Percentiles rank a stretch among this genome's conserved stretches.
Evolutionary conservation across 2,888 invertebrate genomes (phyloP).

Genomic region (Eristalinus aeneus): DNA sequence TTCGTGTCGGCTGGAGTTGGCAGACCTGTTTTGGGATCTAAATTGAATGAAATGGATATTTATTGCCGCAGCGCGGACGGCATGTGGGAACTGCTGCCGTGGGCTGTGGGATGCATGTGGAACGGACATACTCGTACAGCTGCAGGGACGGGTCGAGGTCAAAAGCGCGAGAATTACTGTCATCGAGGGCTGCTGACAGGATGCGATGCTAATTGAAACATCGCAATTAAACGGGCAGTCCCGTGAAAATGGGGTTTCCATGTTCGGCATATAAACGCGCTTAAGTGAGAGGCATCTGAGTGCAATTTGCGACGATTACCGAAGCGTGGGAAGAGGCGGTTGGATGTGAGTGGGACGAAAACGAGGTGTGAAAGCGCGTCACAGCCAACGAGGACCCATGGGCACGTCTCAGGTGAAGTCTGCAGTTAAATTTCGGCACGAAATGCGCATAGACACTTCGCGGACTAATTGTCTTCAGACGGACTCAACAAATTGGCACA

Average conservation of each 20-base stretch:
- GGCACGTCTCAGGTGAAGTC: background rate
- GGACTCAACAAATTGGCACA: background rate
- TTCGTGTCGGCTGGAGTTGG: conserved; percentile 17
- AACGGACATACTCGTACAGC: background rate
- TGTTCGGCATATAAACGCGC: conserved; percentile 42
- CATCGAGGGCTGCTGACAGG: conserved; percentile 57
- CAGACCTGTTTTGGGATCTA: conserved; percentile 66
- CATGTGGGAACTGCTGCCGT: conserved; percentile 60
- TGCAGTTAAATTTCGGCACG: background rate
- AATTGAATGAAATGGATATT: conserved; percentile 71
- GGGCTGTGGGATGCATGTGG: background rate
- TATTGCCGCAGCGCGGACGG: conserved; percentile 48
- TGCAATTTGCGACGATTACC: conserved; percentile 20
- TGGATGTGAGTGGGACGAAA: background rate
- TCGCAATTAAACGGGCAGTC: conserved; percentile 38
- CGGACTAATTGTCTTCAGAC: background rate
- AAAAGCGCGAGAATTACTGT: conserved; percentile 68
- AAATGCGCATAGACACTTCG: background rate
- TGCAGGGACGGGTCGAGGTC: conserved; percentile 48
- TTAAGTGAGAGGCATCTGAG: conserved; percentile 13
- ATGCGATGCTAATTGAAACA: conserved; percentile 66
- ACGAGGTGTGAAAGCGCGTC: too few relatives aligned
- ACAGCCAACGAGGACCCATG: too few relatives aligned
- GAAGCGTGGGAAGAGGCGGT: conserved; percentile 25
- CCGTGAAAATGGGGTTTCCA: conserved; percentile 41